Base-by-base conservation (phyloP, 1,140 invertebrate species). In the Prorops nasuta region DNA sequence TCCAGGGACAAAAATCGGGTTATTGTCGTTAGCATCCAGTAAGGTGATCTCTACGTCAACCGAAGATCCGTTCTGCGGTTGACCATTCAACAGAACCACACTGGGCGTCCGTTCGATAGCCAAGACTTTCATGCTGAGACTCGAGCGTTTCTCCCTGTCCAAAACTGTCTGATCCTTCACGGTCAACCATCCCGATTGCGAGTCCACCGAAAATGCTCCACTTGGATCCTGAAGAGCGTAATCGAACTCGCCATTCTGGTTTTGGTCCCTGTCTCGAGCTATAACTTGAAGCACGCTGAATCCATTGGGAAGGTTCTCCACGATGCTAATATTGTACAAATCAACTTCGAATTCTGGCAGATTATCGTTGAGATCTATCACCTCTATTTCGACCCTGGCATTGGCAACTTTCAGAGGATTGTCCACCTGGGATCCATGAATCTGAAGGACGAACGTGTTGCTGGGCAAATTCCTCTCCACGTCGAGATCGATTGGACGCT, bases 281-380 rank as follows among this genome's bases (percentile, higher is more conserved):
- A 89, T 81, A n/a, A 71, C 60, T 64, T 82, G 82, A n/a, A 83
- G 60, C 3, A 83, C 81, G 49, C 81, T 82, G 57, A 86, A 85
- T 50, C 91, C 91, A 57, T 90, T 91, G 0, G 91, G 92, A 22
- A 94, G 75, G 70, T 94, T 94, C 67, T 94, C 91, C 36, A 94
- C 90, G 40, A 94, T 93, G 53, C 90, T 93, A 31, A 94, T 92
- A 55, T 93, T 93, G 65, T 94, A 94, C 54, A 90, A 84, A 57
- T 92, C 90, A 0, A 90, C 88, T 71, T 92, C 90, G 50, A 94
- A 94, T 54, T 90, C 84, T 0, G 91, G 91, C 14, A 88, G 69
- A 69, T 91, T 91, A 63, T 93, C 90, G 63, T 93, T 93, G 0
- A 94, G 66, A 65, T 94, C 91, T 8, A 89, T 61, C 1, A 94